Evolutionary conservation across 1,140 invertebrate genomes (phyloP).

Genomic region (Drosophila virilis): DNA sequence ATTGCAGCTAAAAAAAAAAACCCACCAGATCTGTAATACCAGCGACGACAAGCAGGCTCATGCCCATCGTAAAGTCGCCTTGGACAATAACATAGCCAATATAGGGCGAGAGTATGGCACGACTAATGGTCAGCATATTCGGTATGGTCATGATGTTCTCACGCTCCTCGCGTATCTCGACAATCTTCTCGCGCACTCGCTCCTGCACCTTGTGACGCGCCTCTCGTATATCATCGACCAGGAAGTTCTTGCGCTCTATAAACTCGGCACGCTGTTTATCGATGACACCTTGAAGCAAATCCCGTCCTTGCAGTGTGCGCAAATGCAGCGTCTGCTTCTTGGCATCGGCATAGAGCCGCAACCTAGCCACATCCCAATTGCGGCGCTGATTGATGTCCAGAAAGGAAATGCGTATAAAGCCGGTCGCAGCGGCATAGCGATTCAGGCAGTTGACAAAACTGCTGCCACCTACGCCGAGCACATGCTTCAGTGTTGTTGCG

Average conservation of each 20-base stretch:
- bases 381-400: constrained; percentile 74
- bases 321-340: constrained; percentile 76
- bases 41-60: constrained; percentile 90
- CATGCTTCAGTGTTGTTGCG: constrained; percentile 63
- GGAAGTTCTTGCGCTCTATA: constrained; percentile 86
- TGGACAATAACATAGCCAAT: constrained; percentile 93
- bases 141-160: constrained; percentile 98
- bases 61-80: constrained; percentile 89
- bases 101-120: constrained; percentile 94
- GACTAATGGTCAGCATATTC: constrained; percentile 93
- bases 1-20: not conserved
- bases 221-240: constrained; percentile 89
- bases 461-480: constrained; percentile 56
- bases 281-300: constrained; percentile 85
- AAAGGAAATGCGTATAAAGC: constrained; percentile 80
- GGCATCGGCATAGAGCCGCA: constrained; percentile 74
- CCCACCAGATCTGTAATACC: constrained; percentile 94
- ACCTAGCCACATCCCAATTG: constrained; percentile 72
- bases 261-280: constrained; percentile 87
- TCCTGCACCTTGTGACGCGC: constrained; percentile 87
- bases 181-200: constrained; percentile 87
- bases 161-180: constrained; percentile 88
- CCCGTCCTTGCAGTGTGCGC: constrained; percentile 83
- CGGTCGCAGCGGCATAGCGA: constrained; percentile 77
- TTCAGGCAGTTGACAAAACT: constrained; percentile 76